Conservation (phyloP, 1,140 invertebrate genomes). For the Drosophila bocki region DNA sequence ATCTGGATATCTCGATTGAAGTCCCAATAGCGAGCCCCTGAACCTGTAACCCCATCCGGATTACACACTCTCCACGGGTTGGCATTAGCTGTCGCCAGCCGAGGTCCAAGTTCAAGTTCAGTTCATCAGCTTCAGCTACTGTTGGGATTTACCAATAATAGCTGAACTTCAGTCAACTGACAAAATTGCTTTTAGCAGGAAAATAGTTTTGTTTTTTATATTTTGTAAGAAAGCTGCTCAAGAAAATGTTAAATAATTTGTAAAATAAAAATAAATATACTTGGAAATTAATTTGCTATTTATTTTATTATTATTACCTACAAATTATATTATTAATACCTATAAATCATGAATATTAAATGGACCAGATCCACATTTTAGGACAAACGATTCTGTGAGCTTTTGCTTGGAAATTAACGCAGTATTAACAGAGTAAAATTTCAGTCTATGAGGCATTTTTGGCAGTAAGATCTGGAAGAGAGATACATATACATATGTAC, state of each 20-base stretch:
- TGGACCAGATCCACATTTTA: no score
- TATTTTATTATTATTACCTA: no score
- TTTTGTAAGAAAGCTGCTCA: no score
- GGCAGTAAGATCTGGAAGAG: background rate
- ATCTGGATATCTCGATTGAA: conserved; percentile 26
- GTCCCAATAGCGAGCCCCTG: conserved; percentile 48
- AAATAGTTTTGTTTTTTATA: no score
- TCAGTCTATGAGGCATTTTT: background rate
- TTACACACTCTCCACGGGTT: conserved; percentile 30
- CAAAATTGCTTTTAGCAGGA: conserved; percentile 27
- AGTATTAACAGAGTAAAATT: background rate
- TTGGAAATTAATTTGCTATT: no score
- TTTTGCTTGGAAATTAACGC: no score
- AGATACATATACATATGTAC: no score
- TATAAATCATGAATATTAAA: no score
- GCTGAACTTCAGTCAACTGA: conserved; percentile 44
- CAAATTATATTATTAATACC: no score
- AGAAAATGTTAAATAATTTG: no score
- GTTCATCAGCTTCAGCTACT: conserved; percentile 18
- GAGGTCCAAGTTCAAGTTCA: conserved; percentile 75
- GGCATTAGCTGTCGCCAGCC: conserved; percentile 49
- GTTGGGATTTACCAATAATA: conserved; percentile 67
- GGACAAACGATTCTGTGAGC: no score
- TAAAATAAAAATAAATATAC: no score
- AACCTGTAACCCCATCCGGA: conserved; percentile 57